phyloP scores from a whole-genome alignment of 2,797 vertebrate species.

The Periparus ater region DNA sequence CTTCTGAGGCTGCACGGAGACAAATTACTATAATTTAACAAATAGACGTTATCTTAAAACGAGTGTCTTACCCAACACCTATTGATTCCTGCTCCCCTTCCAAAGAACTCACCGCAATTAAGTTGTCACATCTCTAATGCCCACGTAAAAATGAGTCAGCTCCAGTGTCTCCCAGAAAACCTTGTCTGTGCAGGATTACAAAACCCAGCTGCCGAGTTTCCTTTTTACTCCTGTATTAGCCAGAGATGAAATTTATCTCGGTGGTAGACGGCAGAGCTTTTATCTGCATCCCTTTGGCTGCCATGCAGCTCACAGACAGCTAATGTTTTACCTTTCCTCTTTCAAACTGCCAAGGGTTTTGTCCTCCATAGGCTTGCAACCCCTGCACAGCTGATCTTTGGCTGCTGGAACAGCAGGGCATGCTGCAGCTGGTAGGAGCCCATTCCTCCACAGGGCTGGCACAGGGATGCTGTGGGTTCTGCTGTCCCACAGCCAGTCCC shows the following conservation, averaged over 20 bases:
- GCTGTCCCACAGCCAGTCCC: accelerated
- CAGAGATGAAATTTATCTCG: not conserved
- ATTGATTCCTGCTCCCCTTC: constrained; percentile 55
- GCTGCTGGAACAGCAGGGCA: not conserved
- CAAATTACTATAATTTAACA: constrained; percentile 70
- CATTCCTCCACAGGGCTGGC: accelerated
- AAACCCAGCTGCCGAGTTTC: constrained; percentile 1
- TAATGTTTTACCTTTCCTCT: not conserved
- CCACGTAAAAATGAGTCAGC: constrained; percentile 50
- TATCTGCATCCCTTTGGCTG: constrained; percentile 9
- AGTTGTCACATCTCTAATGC: constrained; percentile 70
- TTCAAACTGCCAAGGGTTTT: not conserved
- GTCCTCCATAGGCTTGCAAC: not conserved
- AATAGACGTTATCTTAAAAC: constrained; percentile 71
- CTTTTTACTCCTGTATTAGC: constrained; percentile 33
- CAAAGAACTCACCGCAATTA: constrained; percentile 59
- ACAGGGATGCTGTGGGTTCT: not conserved
- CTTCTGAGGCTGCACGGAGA: constrained; percentile 32
- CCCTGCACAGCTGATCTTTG: not conserved
- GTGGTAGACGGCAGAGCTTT: constrained; percentile 23
- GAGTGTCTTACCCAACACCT: constrained; percentile 43
- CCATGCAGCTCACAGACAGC: not conserved
- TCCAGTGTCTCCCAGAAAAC: constrained; percentile 13
- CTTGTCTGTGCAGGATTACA: not conserved
- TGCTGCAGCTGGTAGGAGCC: not conserved